Base-by-base conservation (phyloP, 1,140 invertebrate genomes). In the Lordiphosa clarofinis region DNA sequence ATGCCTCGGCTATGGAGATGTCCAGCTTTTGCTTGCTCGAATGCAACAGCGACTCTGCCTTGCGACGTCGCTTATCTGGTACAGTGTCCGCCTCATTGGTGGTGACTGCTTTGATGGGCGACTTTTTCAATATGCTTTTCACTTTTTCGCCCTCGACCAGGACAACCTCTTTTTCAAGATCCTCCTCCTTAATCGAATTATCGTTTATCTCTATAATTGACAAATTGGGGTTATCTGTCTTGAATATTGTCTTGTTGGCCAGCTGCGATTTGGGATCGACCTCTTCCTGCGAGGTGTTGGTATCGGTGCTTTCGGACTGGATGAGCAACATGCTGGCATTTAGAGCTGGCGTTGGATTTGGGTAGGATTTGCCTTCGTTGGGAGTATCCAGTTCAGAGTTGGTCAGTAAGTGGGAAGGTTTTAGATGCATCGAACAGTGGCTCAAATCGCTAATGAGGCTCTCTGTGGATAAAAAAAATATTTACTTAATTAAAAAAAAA, bases 191-290 rank as follows among this genome's bases (percentile, higher is more conserved):
- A 44, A 79, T 86, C n/a, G 87, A 87, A 49, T 86, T 87, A 47
- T 88, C 76, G 53, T 79, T 88, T 31, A 88, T 88, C 59, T 88
- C 87, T 75, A 88, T 88, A 88, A 88, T 88, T 88, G 87, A 88
- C 87, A 88, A 75, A 65, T 88, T 75, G 47, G 87, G 87, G 73
- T 88, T 88, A 81, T 81, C 73, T 42, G 64, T 70, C 65, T 87
- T 88, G 36, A 88, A 88, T 87, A 88, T 87, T 87, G 87, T 87
- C 86, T 87, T 88, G 63, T 88, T 88, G 56, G 87, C 87, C 69
- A 88, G 56, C 55, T 88, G 84, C 10, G 87, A 88, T 56, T 88
- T 88, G 11, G 87, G 87, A 59, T 88, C 87, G 9, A 88, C 87
- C 53, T 88, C 87, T 37, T 88, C 87, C 61, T 88, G 86, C 40